Percentiles rank a stretch among this genome's conserved stretches.
These are phyloP conservation scores for Dolichallabes microphthalmus DNA, from an alignment of 2,113 vertebrate genomes.

Conservation along the genomic window DNA sequence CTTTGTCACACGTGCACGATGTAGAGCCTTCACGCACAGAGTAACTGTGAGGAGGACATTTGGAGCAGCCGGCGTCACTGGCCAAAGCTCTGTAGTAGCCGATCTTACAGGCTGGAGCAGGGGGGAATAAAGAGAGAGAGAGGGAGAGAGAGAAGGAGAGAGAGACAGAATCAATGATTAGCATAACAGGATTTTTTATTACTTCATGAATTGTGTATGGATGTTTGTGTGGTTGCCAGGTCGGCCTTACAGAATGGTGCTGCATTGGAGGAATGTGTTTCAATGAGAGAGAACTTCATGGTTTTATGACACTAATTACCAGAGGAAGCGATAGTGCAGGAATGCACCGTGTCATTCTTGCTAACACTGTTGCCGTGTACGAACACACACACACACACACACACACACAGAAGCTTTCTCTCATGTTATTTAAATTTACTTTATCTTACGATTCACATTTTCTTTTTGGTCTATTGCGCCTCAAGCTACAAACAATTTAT, in stretches of 20 bases:
- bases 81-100: slow-evolving; percentile 86
- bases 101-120: slow-evolving; percentile 78
- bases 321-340: slow-evolving; percentile 53
- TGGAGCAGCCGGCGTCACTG: slow-evolving; percentile 79
- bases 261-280: slow-evolving; percentile 35
- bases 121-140: slow-evolving; percentile 17
- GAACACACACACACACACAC: slow-evolving; percentile 6
- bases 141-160: not conserved
- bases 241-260: not conserved
- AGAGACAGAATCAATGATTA: slow-evolving; percentile 18
- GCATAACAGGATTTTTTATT: slow-evolving; percentile 1
- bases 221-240: slow-evolving; percentile 43
- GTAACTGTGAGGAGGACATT: slow-evolving; percentile 86
- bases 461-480: not conserved
- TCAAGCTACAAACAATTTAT: not conserved
- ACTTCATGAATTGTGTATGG: not conserved
- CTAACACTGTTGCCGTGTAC: not conserved
- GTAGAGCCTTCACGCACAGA: slow-evolving; percentile 83
- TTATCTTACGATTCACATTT: not conserved
- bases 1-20: slow-evolving; percentile 83
- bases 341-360: slow-evolving; percentile 34
- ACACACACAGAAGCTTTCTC: not conserved
- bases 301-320: slow-evolving; percentile 50
- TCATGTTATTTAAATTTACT: not conserved
- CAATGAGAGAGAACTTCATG: slow-evolving; percentile 31